Evolutionary conservation across 2,797 vertebrate genomes (phyloP), one percentile per base, ranked within the genome.

Genomic region (Odontamblyopus lacepedii): DNA sequence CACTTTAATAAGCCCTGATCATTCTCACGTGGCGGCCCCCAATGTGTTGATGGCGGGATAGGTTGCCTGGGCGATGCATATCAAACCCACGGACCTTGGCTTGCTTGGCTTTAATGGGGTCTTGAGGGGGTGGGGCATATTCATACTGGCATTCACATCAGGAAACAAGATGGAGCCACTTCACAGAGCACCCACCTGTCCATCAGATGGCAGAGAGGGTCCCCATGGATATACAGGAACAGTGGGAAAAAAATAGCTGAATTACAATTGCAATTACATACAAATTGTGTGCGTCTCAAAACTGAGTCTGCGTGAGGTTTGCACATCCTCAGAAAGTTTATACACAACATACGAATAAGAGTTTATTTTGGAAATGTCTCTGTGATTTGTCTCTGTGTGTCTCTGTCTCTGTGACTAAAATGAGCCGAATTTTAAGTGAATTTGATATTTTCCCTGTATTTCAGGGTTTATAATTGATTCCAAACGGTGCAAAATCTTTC

Each of bases 1-100:
- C 89, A 87, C 89, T 92, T 86, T 91, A 89, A 92, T 92, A 93
- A 92, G 90, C 88, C 87, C 83, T 90, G 89, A 92, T 92, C 90
- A 90, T 90, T 92, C 92, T 92, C 91, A 93, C 87, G 75, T 88
- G 90, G 89, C 82, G 5, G 76, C 85, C 80, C 89, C 80, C 89
- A 90, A 90, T 87, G 87, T 84, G 85, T 91, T 88, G 88, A 91
- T 88, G 90, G 86, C 79, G 87, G 26, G 86, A 90, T 87, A 90
- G 87, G 86, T 89, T 89, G 91, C 83, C 79, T 64, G 67, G 84
- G 81, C 68, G 70, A 88, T 88, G 90, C 88, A 90, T 89, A 92
- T 92, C 84, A 90, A 91, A 91, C 85, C 80, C 74, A 71, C 56
- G 63, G 78, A 87, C 82, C 81, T 83, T 69, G 80, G 78, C 61